phyloP scores from a whole-genome alignment of 2,113 vertebrate species.

The Pterocles orientalis region DNA sequence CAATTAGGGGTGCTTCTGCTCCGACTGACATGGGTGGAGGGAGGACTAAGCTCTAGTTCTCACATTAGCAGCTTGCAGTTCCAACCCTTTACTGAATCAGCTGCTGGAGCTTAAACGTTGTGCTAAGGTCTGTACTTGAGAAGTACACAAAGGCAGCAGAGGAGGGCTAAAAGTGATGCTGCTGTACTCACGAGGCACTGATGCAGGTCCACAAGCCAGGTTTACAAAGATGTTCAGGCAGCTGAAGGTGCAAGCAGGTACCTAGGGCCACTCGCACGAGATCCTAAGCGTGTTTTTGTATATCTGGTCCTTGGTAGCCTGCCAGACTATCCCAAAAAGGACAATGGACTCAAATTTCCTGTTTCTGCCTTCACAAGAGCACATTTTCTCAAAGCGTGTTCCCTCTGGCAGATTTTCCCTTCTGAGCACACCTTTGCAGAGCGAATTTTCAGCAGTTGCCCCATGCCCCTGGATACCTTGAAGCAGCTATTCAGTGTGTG shows the following conservation, averaged over 20 bases:
- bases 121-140: not conserved
- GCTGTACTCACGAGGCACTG: not conserved
- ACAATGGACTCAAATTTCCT: conserved; percentile 11
- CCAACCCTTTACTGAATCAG: not conserved
- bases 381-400: not conserved
- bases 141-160: not conserved
- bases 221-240: not conserved
- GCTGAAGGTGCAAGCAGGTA: not conserved
- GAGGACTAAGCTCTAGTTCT: not conserved
- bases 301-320: not conserved
- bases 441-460: not conserved
- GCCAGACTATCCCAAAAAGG: not conserved
- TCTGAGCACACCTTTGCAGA: not conserved
- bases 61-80: not conserved
- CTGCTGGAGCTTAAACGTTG: rapidly evolving
- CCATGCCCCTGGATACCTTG: not conserved
- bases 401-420: not conserved
- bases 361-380: not conserved
- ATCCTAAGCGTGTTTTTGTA: not conserved
- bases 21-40: rapidly evolving
- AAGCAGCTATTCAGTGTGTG: not conserved
- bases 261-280: not conserved
- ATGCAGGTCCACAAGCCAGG: rapidly evolving
- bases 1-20: not conserved
- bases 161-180: not conserved